Percentiles rank a stretch among this genome's conserved stretches.
Conservation (phyloP, 2,797 vertebrate species). For the Rhynchonycteris naso region DNA sequence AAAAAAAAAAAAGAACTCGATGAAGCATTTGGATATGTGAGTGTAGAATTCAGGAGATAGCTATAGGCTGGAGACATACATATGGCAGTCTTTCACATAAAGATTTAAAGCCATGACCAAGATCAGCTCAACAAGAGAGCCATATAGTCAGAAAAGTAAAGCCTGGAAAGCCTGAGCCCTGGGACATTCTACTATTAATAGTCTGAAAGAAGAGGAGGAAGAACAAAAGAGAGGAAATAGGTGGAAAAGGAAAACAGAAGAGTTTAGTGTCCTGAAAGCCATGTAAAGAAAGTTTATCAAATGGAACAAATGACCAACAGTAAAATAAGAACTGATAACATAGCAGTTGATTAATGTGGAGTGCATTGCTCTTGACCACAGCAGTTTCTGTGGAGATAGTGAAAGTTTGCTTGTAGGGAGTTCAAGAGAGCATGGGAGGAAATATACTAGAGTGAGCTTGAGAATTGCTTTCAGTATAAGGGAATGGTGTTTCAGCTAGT, state of each 20-base stretch:
- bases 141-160: background rate
- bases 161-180: background rate
- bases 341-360: background rate
- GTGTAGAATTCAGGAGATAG: background rate
- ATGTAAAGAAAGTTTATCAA: background rate
- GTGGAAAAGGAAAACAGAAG: background rate
- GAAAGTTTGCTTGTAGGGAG: background rate
- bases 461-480: conserved; percentile 46
- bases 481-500: background rate
- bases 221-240: background rate
- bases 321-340: background rate
- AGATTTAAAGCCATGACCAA: background rate
- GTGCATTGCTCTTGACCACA: background rate
- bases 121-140: background rate
- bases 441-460: background rate
- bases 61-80: background rate
- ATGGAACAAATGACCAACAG: background rate
- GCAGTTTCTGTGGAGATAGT: background rate
- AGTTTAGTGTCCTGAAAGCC: background rate
- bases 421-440: background rate
- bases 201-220: background rate
- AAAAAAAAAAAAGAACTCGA: background rate
- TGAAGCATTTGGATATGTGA: background rate
- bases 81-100: background rate
- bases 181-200: background rate